Conservation (phyloP, 2,888 invertebrate species). For the Amblyjoppa proteus region DNA sequence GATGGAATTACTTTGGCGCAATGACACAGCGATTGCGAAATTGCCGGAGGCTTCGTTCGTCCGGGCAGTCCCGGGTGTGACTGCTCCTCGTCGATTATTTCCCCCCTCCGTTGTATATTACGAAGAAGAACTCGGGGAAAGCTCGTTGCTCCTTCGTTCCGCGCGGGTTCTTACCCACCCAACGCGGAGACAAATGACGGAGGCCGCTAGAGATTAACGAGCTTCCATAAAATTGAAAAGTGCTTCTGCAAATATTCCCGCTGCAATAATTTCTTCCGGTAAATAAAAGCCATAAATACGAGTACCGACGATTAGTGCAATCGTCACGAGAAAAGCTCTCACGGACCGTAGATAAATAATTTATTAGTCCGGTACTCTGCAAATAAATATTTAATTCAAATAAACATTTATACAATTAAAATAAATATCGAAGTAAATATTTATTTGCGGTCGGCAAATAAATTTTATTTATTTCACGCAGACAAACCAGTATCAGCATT, state of each 20-base stretch:
- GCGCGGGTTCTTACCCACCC: conserved; percentile 39
- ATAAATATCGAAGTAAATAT: no score
- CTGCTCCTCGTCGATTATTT: conserved; percentile 67
- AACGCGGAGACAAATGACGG: conserved; percentile 78
- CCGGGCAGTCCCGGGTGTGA: conserved; percentile 71
- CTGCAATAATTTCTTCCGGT: conserved; percentile 39
- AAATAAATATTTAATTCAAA: no score
- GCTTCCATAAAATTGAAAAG: conserved; percentile 72
- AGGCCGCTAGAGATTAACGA: conserved; percentile 77
- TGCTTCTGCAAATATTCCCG: conserved; percentile 59
- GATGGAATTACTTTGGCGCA: conserved; percentile 84
- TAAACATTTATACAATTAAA: no score
- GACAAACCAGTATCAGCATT: no score
- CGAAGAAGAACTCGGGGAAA: conserved; percentile 26
- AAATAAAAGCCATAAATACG: background rate
- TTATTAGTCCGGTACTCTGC: no score
- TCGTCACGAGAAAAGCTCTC: background rate
- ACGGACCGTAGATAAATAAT: no score
- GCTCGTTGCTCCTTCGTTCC: conserved; percentile 72
- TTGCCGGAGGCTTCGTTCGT: conserved; percentile 71
- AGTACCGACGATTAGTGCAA: background rate
- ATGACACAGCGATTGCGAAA: conserved; percentile 84
- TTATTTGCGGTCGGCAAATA: no score
- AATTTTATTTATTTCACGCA: no score
- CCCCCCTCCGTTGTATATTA: conserved; percentile 52